Base-by-base conservation (phyloP, 2,113 vertebrate species). In the Chascanopsetta lugubris region DNA sequence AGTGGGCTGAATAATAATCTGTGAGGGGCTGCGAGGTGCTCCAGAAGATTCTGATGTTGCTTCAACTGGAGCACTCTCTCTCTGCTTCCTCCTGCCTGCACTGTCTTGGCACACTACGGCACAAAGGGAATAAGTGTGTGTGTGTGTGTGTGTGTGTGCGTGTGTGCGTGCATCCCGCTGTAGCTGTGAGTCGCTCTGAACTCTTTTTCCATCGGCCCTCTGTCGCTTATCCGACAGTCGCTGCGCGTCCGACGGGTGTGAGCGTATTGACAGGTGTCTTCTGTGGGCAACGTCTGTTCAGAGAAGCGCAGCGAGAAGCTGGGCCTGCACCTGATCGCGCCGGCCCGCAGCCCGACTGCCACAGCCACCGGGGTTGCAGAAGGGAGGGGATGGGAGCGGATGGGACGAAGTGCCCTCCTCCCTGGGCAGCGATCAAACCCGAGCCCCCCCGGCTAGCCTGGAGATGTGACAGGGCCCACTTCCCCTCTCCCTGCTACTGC, bases 381-480 rank as follows among this genome's bases (percentile, higher is more conserved):
- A 17, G 42, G 50, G 30, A 10, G 30, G 13, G 34, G 10, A 7
- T 25, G 38, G 13, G 22, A 30, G 38, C 30, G 45, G 22, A 5
- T 6, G 57, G 40, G 46, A 58, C 74, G 65, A 65, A 68, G 66
- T n/a, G 68, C 61, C 75, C 51, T 61, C 60, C 65, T 84, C 84
- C 80, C 76, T 69, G 82, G 85, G 78, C 81, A 86, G 72, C 66
- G 56, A 89, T 91, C 85, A 89, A 78, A 87, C 84, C 84, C 62
- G 25, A 85, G 83, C 78, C 83, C 78, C 83, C 73, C 77, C 24
- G 62, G 83, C 86, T 83, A 59, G 84, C 79, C 83, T 75, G 69
- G 68, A 84, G 71, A 78, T 74, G 76, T 81, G 83, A 89, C 83
- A 86, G 86, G 78, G 78, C 87, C 83, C 73, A 75, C 75, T 79